A percentile compares a stretch with the other conserved stretches of the same genome.
Evolutionary conservation across 2,113 vertebrate species (phyloP).

Genomic region (Elaphurus davidianus): DNA sequence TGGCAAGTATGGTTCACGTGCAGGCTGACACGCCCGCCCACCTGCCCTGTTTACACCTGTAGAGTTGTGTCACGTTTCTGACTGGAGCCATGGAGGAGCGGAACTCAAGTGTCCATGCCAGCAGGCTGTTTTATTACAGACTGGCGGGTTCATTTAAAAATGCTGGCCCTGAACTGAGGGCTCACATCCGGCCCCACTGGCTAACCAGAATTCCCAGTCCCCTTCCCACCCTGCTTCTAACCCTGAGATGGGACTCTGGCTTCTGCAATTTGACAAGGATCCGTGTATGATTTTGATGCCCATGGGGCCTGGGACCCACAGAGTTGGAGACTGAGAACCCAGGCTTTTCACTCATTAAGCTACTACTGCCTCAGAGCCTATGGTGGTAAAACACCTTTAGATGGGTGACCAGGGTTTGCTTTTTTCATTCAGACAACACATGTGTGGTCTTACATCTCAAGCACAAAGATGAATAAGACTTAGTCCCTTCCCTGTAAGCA

Average conservation of each 20-base stretch:
- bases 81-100: neutral
- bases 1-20: neutral
- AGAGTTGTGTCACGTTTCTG: neutral
- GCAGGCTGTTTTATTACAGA: neutral
- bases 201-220: no score
- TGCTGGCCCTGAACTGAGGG: neutral
- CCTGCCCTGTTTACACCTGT: neutral
- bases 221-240: neutral
- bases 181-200: rapidly evolving
- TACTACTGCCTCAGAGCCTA: neutral
- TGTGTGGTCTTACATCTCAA: neutral
- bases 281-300: neutral
- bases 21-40: rapidly evolving
- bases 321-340: neutral
- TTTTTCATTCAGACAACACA: neutral
- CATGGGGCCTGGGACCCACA: neutral
- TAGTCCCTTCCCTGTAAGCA: neutral
- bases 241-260: neutral
- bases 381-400: neutral
- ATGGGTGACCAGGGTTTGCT: neutral
- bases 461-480: neutral
- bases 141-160: neutral
- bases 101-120: neutral
- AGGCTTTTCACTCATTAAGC: neutral
- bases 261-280: neutral